Conservation (phyloP, 2,888 invertebrate species). For the Drosophila meridionalis region DNA sequence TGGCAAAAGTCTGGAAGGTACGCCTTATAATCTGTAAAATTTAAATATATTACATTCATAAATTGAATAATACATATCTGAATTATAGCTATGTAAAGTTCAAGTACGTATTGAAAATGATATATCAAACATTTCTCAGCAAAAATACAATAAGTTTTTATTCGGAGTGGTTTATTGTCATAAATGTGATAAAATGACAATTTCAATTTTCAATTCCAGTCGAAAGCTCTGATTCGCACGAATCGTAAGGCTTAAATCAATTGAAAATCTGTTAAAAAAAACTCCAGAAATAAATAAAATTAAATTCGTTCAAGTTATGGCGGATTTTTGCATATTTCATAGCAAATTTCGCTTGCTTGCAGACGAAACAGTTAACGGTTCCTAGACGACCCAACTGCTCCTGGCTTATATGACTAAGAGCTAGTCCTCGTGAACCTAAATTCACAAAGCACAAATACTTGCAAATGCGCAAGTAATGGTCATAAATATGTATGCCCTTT, state of each 20-base stretch:
- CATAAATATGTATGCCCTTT: neutral
- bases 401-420: neutral
- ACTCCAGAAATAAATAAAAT: neutral
- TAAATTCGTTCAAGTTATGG: neutral
- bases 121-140: too few relatives aligned
- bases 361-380: neutral
- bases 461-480: constrained; percentile 8
- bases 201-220: neutral
- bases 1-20: too few relatives aligned
- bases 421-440: neutral
- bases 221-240: neutral
- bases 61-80: too few relatives aligned
- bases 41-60: too few relatives aligned
- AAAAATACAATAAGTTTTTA: too few relatives aligned
- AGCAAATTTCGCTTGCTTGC: neutral
- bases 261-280: neutral
- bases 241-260: neutral
- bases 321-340: neutral
- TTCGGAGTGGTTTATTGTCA: neutral
- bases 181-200: neutral
- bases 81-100: too few relatives aligned
- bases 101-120: too few relatives aligned
- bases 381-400: neutral
- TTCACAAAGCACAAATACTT: neutral
- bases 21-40: too few relatives aligned